Base-by-base conservation (phyloP, 2,113 vertebrate species). In the Acanthochromis polyacanthus region DNA sequence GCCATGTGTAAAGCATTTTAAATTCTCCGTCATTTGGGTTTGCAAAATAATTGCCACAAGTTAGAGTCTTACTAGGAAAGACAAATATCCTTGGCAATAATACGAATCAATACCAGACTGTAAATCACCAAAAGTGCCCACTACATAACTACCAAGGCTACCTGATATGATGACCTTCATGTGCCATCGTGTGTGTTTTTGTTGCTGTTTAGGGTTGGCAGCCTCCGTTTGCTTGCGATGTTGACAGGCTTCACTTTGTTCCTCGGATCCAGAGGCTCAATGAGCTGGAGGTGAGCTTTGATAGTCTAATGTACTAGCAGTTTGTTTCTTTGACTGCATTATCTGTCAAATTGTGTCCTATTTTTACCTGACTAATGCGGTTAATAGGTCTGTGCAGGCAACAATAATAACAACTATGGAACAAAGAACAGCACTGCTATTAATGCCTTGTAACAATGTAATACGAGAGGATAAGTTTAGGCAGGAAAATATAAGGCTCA, bases 221-320 rank as follows among this genome's bases (percentile, higher is more conserved):
- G 86, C 98, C 98, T 59, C 98, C 98, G 0, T 99, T 99, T 66
- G 98, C 98, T 0, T 99, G 97, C 51, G 98, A 99, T 82, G 97
- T 99, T 0, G 98, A 99, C 93, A 97, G 95, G 85, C 97, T 99
- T 85, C 98, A 98, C 91, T 99, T 99, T 85, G 99, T 98, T 7
- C 98, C 98, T 0, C 94, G 98, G 58, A 98, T 99, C 92, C 98
- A 99, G 95, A 96, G 98, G 82, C 96, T 99, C 64, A 99, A 99
- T 90, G 98, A 99, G 25, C 89, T 99, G 61, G 98, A 99, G 97
- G 98, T 99, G 89, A 92, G 66, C 85, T 82, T 72, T 70, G n/a
- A 76, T 61, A 17, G 20, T 56, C 45, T 12, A 14, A 53, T 46
- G 45, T 52, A 22, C 5, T 12, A 16, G 16, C 40, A 2, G 20